phyloP scores from a whole-genome alignment of 35 echinoderm and acorn worm genomes.

The Hemicentrotus pulcherrimus region DNA sequence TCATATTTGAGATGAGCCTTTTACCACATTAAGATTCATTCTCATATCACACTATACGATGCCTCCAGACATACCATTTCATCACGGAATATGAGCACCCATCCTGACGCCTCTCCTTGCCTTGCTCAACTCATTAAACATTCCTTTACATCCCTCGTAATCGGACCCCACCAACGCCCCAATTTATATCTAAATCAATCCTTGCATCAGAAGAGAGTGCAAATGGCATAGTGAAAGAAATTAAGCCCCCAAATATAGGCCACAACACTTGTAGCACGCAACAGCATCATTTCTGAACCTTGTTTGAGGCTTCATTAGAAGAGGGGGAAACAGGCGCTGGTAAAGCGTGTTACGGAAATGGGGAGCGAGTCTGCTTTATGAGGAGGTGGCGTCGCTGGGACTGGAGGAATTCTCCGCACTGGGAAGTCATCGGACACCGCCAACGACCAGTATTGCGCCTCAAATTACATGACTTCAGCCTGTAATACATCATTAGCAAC shows the following conservation, averaged over 20 bases:
- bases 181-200: constrained; percentile 15
- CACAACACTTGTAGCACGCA: not conserved
- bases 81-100: not conserved
- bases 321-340: not conserved
- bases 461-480: not conserved
- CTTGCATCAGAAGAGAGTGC: not conserved
- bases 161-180: constrained; percentile 13
- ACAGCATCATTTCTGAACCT: not conserved
- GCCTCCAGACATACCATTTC: not conserved
- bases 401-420: not conserved
- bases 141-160: not conserved
- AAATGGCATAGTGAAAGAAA: constrained; percentile 6
- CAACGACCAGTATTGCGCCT: not conserved
- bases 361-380: not conserved
- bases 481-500: constrained; percentile 2
- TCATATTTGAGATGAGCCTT: not conserved
- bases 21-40: not conserved
- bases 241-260: not conserved
- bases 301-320: not conserved
- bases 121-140: not conserved
- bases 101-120: not conserved
- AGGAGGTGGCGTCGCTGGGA: not conserved
- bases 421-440: not conserved
- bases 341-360: not conserved
- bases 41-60: not conserved